A percentile compares a stretch with the other conserved stretches of the same genome.
phyloP scores from a whole-genome alignment of 2,888 invertebrate genomes.

The Tetramorium bicarinatum region DNA sequence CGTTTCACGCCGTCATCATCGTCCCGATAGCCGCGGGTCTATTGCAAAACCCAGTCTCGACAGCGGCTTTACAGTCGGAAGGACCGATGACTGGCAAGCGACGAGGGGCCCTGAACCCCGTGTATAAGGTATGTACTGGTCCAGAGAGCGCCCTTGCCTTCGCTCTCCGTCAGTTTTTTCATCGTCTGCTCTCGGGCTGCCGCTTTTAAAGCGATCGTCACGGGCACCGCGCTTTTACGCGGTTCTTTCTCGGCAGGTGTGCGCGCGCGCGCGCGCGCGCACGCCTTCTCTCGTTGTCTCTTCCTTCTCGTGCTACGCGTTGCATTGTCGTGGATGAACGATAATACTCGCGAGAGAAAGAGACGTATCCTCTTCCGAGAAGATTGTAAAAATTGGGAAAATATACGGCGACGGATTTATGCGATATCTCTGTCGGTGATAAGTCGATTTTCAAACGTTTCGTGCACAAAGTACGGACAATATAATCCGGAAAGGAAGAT shows the following conservation, averaged over 20 bases:
- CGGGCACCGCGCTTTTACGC: constrained; percentile 77
- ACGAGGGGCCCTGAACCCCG: constrained; percentile 75
- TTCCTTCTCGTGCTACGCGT: constrained; percentile 38
- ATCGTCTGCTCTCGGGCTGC: constrained; percentile 80
- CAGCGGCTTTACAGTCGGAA: constrained; percentile 74
- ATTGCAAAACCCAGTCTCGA: constrained; percentile 61
- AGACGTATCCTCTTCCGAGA: background rate
- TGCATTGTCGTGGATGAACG: constrained; percentile 24
- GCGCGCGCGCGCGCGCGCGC: constrained; percentile 60
- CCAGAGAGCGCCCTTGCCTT: constrained; percentile 77
- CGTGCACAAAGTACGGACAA: background rate
- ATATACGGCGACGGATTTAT: background rate
- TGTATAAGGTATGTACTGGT: constrained; percentile 78
- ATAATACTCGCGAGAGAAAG: constrained; percentile 1
- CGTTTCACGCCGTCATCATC: constrained; percentile 12
- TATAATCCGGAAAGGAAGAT: constrained; percentile 8
- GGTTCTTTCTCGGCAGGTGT: constrained; percentile 74
- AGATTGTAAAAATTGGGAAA: constrained; percentile 26
- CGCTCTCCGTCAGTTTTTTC: constrained; percentile 82
- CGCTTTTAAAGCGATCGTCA: constrained; percentile 79
- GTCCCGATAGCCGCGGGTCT: constrained; percentile 28
- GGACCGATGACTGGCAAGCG: constrained; percentile 77
- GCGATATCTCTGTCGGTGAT: background rate
- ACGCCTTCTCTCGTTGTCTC: constrained; percentile 44
- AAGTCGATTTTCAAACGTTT: background rate